Evolutionary conservation across 2,888 invertebrate species (phyloP).

Genomic region (Trilocha varians): DNA sequence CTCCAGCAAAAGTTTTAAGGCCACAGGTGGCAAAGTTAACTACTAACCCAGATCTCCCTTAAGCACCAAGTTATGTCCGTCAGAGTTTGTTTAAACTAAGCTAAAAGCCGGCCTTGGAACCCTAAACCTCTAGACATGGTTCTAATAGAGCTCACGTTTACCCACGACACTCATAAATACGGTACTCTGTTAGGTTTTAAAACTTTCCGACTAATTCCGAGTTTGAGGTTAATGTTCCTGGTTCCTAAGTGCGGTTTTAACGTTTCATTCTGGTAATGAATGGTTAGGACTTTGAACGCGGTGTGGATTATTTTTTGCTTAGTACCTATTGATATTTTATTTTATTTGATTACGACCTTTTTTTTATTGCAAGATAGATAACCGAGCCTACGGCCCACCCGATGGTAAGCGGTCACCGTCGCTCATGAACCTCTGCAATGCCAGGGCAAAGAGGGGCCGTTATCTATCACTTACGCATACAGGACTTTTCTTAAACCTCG

Average conservation of each 20-base stretch:
- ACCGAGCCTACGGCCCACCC: too few species aligned
- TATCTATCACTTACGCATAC: too few species aligned
- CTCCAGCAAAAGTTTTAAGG: conserved; percentile 6
- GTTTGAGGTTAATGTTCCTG: not conserved
- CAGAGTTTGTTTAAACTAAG: conserved; percentile 27
- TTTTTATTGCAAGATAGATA: too few species aligned
- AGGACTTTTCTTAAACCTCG: too few species aligned
- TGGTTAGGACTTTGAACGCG: too few species aligned
- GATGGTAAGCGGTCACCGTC: too few species aligned
- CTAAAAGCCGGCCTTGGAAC: conserved; percentile 28
- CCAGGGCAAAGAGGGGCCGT: too few species aligned
- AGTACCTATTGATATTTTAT: too few species aligned
- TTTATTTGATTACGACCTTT: too few species aligned
- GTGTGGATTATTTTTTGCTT: too few species aligned
- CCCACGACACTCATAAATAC: conserved; percentile 18
- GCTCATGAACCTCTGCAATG: too few species aligned
- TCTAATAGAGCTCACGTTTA: conserved; percentile 22
- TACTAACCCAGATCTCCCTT: conserved; percentile 40
- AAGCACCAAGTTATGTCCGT: conserved; percentile 44
- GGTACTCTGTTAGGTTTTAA: conserved; percentile 9
- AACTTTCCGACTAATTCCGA: conserved; percentile 1
- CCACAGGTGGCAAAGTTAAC: conserved; percentile 49
- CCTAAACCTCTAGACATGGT: conserved; percentile 19
- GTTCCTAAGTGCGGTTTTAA: not conserved
- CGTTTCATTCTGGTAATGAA: too few species aligned